Conservation (phyloP, 2,888 invertebrate genomes). For the Orthosia gracilis region DNA sequence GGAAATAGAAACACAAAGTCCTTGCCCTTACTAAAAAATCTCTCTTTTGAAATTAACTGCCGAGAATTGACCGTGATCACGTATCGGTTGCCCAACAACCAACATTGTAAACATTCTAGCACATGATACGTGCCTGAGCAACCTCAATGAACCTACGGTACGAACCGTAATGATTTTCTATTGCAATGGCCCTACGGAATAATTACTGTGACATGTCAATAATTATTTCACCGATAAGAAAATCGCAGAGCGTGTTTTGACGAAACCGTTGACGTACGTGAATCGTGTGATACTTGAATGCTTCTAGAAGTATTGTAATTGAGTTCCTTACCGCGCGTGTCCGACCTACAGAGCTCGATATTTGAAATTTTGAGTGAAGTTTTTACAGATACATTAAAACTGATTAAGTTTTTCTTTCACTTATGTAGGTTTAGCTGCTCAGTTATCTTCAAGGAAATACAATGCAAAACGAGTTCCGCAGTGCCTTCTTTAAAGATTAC, state of each 20-base stretch:
- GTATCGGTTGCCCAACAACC: conserved; percentile 51
- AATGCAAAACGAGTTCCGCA: not conserved
- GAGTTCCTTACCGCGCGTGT: too few species aligned
- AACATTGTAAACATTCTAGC: conserved; percentile 50
- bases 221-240: conserved; percentile 30
- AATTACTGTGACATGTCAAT: conserved; percentile 36
- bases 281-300: not conserved
- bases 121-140: conserved; percentile 57
- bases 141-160: conserved; percentile 33
- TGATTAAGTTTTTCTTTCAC: too few species aligned
- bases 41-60: conserved; percentile 57
- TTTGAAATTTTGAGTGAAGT: too few species aligned
- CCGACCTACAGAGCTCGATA: too few species aligned
- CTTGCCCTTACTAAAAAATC: conserved; percentile 53
- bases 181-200: conserved; percentile 47
- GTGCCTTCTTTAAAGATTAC: not conserved
- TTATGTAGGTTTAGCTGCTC: not conserved
- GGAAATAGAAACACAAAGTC: conserved; percentile 30
- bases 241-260: conserved; percentile 16
- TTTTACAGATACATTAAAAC: too few species aligned
- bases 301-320: conserved; percentile 8
- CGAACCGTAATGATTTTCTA: conserved; percentile 44
- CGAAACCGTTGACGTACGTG: conserved; percentile 3
- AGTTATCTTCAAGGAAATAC: not conserved
- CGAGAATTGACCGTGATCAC: conserved; percentile 54